These are phyloP conservation scores for Lipophrys pholis DNA, from an alignment of 2,113 vertebrate genomes.

Conservation along the genomic window DNA sequence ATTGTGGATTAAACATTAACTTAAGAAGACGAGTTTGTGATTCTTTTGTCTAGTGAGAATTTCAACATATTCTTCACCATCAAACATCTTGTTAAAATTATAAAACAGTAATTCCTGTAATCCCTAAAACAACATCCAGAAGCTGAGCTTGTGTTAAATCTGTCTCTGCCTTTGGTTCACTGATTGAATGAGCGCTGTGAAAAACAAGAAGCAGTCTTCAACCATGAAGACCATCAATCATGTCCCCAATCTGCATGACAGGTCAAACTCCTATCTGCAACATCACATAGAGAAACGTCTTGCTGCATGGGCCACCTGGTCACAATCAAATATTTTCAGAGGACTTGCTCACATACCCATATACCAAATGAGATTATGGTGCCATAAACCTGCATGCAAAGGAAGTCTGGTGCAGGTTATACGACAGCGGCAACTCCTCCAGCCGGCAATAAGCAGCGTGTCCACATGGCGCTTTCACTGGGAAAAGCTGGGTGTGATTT, in stretches of 20 bases:
- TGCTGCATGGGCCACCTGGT: constrained; percentile 70
- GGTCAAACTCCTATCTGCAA: constrained; percentile 30
- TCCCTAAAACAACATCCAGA: not conserved
- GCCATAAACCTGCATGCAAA: constrained; percentile 72
- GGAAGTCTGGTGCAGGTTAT: constrained; percentile 77
- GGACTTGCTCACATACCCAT: constrained; percentile 62
- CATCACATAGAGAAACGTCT: constrained; percentile 56
- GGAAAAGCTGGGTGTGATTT: constrained; percentile 77
- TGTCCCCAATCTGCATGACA: constrained; percentile 50
- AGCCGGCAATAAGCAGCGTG: constrained; percentile 27
- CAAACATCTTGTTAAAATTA: not conserved
- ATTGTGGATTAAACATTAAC: constrained; percentile 41
- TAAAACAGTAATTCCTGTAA: no score
- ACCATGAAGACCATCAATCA: constrained; percentile 68
- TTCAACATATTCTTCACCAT: not conserved
- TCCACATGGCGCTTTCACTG: constrained; percentile 51
- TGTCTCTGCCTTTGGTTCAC: not conserved
- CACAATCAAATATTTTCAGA: constrained; percentile 75
- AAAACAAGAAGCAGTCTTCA: constrained; percentile 58
- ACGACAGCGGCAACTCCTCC: constrained; percentile 45
- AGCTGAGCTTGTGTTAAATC: not conserved
- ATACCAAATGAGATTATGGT: constrained; percentile 68
- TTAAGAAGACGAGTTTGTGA: constrained; percentile 6
- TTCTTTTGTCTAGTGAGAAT: no score
- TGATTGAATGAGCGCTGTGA: constrained; percentile 23